Evolutionary conservation across 2,797 vertebrate genomes (phyloP), one percentile per base, ranked within the genome.

Genomic region (Hippoglossus hippoglossus): DNA sequence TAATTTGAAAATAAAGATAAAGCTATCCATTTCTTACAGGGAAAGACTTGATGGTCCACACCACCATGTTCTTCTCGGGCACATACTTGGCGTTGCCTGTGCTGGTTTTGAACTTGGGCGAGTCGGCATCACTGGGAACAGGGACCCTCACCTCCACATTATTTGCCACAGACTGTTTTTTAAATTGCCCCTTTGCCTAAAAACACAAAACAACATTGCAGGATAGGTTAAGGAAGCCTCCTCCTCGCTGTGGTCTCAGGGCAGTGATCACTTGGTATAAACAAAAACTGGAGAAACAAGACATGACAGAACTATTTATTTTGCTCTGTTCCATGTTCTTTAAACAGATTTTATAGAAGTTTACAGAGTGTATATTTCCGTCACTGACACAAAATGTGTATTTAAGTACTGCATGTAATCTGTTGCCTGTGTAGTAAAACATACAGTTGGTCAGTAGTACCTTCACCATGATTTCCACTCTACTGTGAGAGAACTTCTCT

Each of bases 401-500:
- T 6, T 18, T 6, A 26, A 49, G 4, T 57, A 63, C 1, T 49
- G 47, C 47, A 21, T 9, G 47, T 44, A 18, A 58, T n/a, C 25
- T 51, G 21, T 44, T 50, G n/a, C 25, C 1, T 31, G 12, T 31
- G 16, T 41, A 12, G n/a, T 39, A 41, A 26, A 47, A 75, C 26
- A 2, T 0, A 28, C 0, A 57, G 21, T 2, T 19, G 2, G 4
- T 28, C 26, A 22, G 53, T 39, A 12, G 10, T 91, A 97, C 96
- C 96, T 98, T 98, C 39, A 98, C 95, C 97, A 98, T 96, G 92
- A 98, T 98, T 84, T 98, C 97, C 79, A 98, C 95, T 0, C 97
- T 91, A 80, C 97, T 98, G 83, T 98, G 97, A 63, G 96, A 98
- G 86, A 98, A 98, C 74, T 95, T 98, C 93, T 98, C 97, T 19